A percentile compares a stretch with the other conserved stretches of the same genome.
phyloP scores from a whole-genome alignment of 92 coral and sea anemone species.

The Umimayanthus chanpuru region DNA sequence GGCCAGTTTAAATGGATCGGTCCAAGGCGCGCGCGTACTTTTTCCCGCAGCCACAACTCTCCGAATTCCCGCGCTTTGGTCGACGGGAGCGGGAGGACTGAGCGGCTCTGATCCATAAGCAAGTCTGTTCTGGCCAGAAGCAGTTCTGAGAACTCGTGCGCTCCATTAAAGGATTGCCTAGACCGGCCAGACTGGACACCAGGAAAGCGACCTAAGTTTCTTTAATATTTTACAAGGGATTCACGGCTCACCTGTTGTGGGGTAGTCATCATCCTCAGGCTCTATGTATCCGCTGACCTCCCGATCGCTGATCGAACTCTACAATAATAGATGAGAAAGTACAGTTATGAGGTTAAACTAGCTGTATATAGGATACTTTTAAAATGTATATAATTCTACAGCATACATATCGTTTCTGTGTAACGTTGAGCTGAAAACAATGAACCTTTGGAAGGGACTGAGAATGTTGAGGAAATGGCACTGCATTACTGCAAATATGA shows the following conservation, averaged over 20 bases:
- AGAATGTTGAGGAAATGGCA: too few relatives aligned
- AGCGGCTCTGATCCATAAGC: too few relatives aligned
- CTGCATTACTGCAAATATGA: too few relatives aligned
- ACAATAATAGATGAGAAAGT: not conserved
- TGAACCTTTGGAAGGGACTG: not conserved
- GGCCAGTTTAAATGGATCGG: too few relatives aligned
- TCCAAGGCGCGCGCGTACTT: too few relatives aligned
- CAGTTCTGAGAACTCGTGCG: too few relatives aligned
- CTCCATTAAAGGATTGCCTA: too few relatives aligned
- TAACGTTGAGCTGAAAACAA: not conserved
- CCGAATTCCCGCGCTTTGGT: too few relatives aligned
- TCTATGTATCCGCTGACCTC: conserved; percentile 19
- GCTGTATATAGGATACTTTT: not conserved
- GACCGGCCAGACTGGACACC: too few relatives aligned
- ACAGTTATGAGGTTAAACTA: not conserved
- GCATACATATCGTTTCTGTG: not conserved
- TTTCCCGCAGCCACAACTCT: too few relatives aligned
- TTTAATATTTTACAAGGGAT: not conserved
- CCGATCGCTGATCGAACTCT: conserved; percentile 19
- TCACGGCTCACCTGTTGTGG: not conserved
- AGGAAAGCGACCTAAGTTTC: not conserved
- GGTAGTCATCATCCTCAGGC: not conserved
- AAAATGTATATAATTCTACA: not conserved
- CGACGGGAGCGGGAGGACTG: too few relatives aligned
- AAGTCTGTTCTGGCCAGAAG: too few relatives aligned